Percentiles rank a stretch among this genome's conserved stretches.
These are phyloP conservation scores for Copidosoma floridanum DNA, from an alignment of 1,140 invertebrate genomes.

Conservation along the genomic window DNA sequence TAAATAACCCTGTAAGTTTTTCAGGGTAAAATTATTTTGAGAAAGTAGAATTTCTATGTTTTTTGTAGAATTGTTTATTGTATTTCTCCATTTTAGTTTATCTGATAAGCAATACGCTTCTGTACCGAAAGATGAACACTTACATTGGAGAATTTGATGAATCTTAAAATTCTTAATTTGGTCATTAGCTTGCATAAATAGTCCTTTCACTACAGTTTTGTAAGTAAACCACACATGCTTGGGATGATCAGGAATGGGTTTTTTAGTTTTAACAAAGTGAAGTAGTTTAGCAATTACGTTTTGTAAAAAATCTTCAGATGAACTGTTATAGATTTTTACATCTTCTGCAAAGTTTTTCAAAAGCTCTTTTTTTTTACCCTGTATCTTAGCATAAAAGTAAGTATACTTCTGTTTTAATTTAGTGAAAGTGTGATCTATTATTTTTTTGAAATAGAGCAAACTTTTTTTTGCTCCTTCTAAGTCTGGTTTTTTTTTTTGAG, in stretches of 20 bases:
- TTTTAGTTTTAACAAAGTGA: background rate
- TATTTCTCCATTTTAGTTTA: no score
- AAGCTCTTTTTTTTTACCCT: background rate
- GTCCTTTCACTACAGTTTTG: slow-evolving; percentile 11
- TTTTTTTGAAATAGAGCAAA: slow-evolving; percentile 26
- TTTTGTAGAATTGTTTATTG: background rate
- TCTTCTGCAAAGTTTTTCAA: slow-evolving; percentile 2
- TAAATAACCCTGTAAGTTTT: slow-evolving; percentile 5
- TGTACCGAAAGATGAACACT: background rate
- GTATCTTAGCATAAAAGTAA: background rate
- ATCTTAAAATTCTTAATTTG: no score
- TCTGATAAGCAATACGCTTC: no score
- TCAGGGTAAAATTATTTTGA: background rate
- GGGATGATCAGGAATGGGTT: background rate
- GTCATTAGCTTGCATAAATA: no score
- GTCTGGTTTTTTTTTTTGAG: slow-evolving; percentile 15
- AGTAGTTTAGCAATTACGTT: no score
- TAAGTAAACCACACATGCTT: slow-evolving; percentile 30
- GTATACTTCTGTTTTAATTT: background rate
- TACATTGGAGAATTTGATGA: background rate
- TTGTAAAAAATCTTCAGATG: no score
- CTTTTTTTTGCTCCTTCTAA: slow-evolving; percentile 16
- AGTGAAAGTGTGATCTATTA: slow-evolving; percentile 11
- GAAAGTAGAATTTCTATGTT: background rate
- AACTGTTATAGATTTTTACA: background rate